Percentiles rank a stretch among this genome's conserved stretches.
These are phyloP conservation scores for Ophiodon elongatus DNA, from an alignment of 2,113 vertebrate species.

Conservation along the genomic window DNA sequence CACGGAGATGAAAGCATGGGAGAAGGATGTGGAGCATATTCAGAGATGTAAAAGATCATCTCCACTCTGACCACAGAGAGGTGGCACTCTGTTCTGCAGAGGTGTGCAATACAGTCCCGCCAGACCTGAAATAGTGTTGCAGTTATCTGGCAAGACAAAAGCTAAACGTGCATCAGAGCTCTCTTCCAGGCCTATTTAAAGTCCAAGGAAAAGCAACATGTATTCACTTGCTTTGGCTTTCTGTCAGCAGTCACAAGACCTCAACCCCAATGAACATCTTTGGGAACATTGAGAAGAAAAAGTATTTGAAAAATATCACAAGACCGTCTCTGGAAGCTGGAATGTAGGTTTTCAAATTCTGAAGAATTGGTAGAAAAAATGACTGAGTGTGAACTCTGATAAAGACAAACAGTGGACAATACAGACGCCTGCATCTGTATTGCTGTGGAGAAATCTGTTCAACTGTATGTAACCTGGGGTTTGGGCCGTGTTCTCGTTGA, in stretches of 20 bases:
- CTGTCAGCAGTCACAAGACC: slow-evolving; percentile 70
- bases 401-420: slow-evolving; percentile 12
- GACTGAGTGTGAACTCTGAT: not conserved
- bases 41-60: not conserved
- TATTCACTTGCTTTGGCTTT: slow-evolving; percentile 31
- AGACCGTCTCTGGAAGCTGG: slow-evolving; percentile 51
- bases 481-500: too few relatives aligned
- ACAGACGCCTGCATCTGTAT: not conserved
- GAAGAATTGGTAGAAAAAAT: not conserved
- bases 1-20: not conserved
- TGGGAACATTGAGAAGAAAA: slow-evolving; percentile 34
- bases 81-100: not conserved
- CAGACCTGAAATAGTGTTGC: not conserved
- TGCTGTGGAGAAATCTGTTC: slow-evolving; percentile 22
- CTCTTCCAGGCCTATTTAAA: slow-evolving; percentile 21
- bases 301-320: slow-evolving; percentile 57
- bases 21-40: not conserved
- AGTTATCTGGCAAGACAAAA: not conserved
- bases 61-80: not conserved
- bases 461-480: slow-evolving; percentile 23
- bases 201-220: slow-evolving; percentile 37
- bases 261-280: slow-evolving; percentile 42
- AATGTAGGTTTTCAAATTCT: slow-evolving; percentile 39
- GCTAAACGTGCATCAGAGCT: not conserved
- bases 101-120: not conserved